phyloP scores from a whole-genome alignment of 2,797 vertebrate genomes.

The Sebastes iracundus region DNA sequence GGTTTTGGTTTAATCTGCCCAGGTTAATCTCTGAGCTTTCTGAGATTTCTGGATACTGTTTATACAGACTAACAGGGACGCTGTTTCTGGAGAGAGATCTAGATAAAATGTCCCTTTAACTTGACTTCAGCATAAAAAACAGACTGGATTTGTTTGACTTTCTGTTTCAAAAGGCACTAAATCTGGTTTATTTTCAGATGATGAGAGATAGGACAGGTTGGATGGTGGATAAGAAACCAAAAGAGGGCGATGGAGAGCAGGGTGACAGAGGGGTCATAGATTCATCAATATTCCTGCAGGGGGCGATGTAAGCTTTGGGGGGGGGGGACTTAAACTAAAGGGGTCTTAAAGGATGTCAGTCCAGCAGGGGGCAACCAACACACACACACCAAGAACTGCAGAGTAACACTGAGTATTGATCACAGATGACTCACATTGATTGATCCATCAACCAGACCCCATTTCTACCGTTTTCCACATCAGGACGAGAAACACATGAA shows the following conservation, averaged over 20 bases:
- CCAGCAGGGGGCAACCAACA: slow-evolving; percentile 21
- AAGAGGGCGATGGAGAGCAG: slow-evolving; percentile 2
- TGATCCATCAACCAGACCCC: slow-evolving; percentile 68
- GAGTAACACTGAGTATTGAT: background rate
- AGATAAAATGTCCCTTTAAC: background rate
- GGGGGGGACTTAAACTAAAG: background rate
- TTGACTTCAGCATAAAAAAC: background rate
- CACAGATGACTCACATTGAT: slow-evolving; percentile 67
- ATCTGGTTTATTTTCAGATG: background rate
- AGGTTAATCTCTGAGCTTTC: background rate
- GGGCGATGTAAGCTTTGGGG: slow-evolving; percentile 15
- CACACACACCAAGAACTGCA: background rate
- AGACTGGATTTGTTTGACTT: background rate
- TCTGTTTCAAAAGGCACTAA: background rate
- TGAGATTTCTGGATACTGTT: background rate
- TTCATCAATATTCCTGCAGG: slow-evolving; percentile 24
- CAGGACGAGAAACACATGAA: background rate
- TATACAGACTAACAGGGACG: background rate
- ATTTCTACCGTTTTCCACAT: slow-evolving; percentile 56
- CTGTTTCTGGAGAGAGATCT: background rate
- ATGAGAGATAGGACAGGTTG: too few relatives aligned
- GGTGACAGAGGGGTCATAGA: background rate
- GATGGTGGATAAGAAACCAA: background rate
- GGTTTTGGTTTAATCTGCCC: background rate
- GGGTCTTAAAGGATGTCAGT: background rate